Evolutionary conservation across 2,888 invertebrate species (phyloP).

Genomic region (Leucozona laternaria): DNA sequence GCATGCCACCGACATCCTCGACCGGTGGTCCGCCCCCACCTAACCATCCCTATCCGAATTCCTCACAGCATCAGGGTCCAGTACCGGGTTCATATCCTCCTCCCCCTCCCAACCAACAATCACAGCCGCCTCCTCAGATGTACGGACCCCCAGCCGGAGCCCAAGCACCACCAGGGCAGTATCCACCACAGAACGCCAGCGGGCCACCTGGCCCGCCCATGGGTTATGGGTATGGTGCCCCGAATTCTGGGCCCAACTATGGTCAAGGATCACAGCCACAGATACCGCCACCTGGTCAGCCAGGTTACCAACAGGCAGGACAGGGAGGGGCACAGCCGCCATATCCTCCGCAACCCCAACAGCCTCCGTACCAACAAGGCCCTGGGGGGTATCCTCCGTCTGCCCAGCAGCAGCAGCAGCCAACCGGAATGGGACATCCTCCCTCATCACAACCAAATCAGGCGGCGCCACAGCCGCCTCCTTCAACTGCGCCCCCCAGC

Average conservation of each 20-base stretch:
- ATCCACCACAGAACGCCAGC: constrained; percentile 83
- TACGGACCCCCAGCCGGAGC: constrained; percentile 80
- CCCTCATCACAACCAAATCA: constrained; percentile 76
- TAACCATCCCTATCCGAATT: constrained; percentile 84
- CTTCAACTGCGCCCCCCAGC: constrained; percentile 77
- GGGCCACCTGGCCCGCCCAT: constrained; percentile 84
- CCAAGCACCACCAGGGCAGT: constrained; percentile 83
- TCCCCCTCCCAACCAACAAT: constrained; percentile 81
- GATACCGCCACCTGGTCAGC: constrained; percentile 81
- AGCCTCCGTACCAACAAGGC: constrained; percentile 84
- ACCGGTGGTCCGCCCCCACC: constrained; percentile 82
- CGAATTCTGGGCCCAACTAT: constrained; percentile 72
- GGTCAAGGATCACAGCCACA: constrained; percentile 76
- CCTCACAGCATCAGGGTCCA: constrained; percentile 84
- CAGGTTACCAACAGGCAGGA: constrained; percentile 82
- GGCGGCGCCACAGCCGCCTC: constrained; percentile 74
- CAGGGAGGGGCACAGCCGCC: constrained; percentile 81
- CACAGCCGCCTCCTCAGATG: constrained; percentile 79
- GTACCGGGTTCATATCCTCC: constrained; percentile 84
- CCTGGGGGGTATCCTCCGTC: constrained; percentile 81
- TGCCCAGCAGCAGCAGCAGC: constrained; percentile 80
- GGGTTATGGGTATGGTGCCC: constrained; percentile 84
- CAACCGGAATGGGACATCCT: constrained; percentile 78
- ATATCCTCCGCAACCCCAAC: constrained; percentile 83
- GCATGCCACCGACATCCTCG: constrained; percentile 83